These are phyloP conservation scores for Pangasius krempfi DNA, from an alignment of 2,797 vertebrate species.

Conservation along the genomic window DNA sequence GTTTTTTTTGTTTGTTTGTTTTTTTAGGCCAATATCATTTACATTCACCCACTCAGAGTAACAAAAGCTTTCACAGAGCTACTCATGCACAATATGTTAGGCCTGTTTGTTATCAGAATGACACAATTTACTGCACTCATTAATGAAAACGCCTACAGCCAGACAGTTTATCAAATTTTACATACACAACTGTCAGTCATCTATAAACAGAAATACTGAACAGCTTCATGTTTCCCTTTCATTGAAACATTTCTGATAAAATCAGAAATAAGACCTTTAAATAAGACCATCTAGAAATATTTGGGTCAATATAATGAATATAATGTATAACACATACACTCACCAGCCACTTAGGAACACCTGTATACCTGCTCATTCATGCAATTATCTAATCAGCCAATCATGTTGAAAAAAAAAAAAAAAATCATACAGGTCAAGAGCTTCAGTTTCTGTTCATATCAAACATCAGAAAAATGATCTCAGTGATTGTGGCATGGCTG, in stretches of 20 bases:
- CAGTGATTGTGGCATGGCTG: neutral
- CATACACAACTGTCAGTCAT: neutral
- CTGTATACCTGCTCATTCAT: neutral
- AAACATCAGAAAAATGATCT: neutral
- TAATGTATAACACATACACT: neutral
- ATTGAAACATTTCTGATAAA: neutral
- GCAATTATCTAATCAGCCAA: neutral
- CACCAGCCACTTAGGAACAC: neutral
- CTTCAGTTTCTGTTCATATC: neutral
- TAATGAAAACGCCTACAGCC: conserved; percentile 4
- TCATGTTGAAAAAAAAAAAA: neutral
- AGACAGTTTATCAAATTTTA: conserved; percentile 10
- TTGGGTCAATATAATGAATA: neutral
- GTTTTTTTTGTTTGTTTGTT: neutral
- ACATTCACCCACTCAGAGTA: neutral
- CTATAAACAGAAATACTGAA: neutral
- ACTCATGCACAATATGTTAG: neutral
- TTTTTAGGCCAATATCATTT: conserved; percentile 7
- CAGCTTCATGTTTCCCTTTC: neutral
- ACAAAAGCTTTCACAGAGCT: neutral
- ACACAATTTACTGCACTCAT: neutral
- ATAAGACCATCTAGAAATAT: conserved; percentile 11
- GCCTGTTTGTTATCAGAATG: neutral
- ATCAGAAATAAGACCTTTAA: neutral
- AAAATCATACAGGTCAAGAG: neutral